These are phyloP conservation scores for Macrotis lagotis DNA, from an alignment of 2,113 vertebrate genomes.

Conservation along the genomic window DNA sequence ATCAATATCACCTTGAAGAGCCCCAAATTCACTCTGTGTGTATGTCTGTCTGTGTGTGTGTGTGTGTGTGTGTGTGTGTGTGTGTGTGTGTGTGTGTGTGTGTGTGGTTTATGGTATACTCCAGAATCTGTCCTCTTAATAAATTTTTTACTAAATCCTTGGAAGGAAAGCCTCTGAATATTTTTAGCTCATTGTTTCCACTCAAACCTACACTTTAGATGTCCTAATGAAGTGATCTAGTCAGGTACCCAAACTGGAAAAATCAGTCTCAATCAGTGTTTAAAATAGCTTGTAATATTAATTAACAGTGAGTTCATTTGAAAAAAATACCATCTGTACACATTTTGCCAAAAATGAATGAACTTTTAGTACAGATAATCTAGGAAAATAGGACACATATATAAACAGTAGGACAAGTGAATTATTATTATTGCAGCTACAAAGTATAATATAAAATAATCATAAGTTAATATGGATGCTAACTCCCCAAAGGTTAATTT, in stretches of 20 bases:
- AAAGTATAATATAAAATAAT: constrained; percentile 17
- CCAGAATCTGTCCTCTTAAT: background rate
- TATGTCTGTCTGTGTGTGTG: background rate
- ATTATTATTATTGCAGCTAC: background rate
- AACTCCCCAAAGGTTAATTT: background rate
- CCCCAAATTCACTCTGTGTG: background rate
- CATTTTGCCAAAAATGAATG: background rate
- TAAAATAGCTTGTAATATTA: background rate
- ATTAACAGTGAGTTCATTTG: background rate
- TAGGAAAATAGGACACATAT: background rate
- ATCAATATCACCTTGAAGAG: background rate
- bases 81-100: too few relatives aligned
- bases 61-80: too few relatives aligned
- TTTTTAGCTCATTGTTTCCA: too few relatives aligned
- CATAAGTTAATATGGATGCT: background rate
- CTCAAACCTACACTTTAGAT: too few relatives aligned
- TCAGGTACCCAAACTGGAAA: background rate
- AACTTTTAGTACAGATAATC: background rate
- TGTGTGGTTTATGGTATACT: background rate
- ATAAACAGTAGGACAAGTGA: background rate
- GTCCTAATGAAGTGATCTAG: too few relatives aligned
- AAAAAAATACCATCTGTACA: background rate
- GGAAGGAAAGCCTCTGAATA: too few relatives aligned
- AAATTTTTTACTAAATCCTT: too few relatives aligned
- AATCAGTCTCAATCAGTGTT: background rate